Percentiles rank a stretch among this genome's conserved stretches.
Conservation (phyloP, 2,888 invertebrate genomes). For the Tethea ocularis region DNA sequence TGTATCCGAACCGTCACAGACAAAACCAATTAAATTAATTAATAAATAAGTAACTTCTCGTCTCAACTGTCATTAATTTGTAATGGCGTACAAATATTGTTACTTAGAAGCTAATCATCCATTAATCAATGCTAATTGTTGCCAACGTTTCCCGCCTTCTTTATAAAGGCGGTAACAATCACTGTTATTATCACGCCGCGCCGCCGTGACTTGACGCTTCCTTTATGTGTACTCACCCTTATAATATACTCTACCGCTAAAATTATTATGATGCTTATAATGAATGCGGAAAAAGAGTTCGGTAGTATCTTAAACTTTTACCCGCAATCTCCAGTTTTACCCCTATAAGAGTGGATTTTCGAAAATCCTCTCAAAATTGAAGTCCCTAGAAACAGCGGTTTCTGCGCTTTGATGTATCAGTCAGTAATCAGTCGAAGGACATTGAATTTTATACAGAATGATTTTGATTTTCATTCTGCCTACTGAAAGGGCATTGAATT, state of each 20-base stretch:
- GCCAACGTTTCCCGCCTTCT: slow-evolving; percentile 9
- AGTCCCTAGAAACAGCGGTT: too few species aligned
- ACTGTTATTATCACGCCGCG: slow-evolving; percentile 17
- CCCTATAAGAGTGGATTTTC: too few species aligned
- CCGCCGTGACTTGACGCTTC: slow-evolving; percentile 14
- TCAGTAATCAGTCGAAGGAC: too few species aligned
- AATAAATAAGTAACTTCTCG: background rate
- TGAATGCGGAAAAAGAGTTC: too few species aligned
- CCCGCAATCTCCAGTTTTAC: too few species aligned
- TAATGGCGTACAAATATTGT: slow-evolving; percentile 10
- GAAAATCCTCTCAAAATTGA: too few species aligned
- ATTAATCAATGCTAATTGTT: slow-evolving; percentile 32
- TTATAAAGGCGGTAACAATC: slow-evolving; percentile 9
- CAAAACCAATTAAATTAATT: background rate
- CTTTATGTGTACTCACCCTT: slow-evolving; percentile 22
- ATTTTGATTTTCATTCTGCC: too few species aligned
- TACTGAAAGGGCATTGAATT: too few species aligned
- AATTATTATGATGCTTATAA: too few species aligned
- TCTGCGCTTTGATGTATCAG: too few species aligned
- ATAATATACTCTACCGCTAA: background rate
- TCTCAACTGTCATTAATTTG: background rate
- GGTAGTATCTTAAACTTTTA: too few species aligned
- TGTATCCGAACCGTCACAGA: background rate
- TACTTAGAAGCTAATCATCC: slow-evolving; percentile 20
- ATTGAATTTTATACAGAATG: too few species aligned